These are phyloP conservation scores for Phalacrocorax brasilianus DNA, from an alignment of 2,113 vertebrate genomes.

Conservation along the genomic window DNA sequence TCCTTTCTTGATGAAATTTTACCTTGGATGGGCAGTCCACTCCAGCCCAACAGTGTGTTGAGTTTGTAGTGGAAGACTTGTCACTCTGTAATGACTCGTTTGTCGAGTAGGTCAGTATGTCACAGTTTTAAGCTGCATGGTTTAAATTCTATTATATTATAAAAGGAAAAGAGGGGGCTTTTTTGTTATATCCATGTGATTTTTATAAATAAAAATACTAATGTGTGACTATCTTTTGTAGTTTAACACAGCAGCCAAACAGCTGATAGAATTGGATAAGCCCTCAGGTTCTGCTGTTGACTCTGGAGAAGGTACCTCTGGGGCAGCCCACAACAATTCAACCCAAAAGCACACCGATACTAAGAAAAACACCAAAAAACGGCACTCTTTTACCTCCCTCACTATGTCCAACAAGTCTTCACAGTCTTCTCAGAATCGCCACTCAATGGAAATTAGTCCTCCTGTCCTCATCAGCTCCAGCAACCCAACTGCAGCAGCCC, in stretches of 20 bases:
- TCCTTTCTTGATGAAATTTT: neutral
- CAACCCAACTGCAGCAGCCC: conserved; percentile 93
- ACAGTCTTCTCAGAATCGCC: conserved; percentile 90
- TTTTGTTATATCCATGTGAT: neutral
- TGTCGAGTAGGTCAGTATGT: neutral
- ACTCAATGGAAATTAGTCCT: conserved; percentile 98
- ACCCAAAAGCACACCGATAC: conserved; percentile 83
- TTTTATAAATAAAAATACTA: neutral
- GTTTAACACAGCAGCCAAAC: conserved; percentile 95
- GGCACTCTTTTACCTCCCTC: conserved; percentile 98
- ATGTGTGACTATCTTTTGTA: conserved; percentile 45
- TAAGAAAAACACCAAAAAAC: conserved; percentile 99
- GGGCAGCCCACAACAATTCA: conserved; percentile 80
- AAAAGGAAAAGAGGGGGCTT: neutral
- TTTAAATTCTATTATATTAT: neutral
- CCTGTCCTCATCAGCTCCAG: conserved; percentile 98
- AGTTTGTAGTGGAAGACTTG: neutral
- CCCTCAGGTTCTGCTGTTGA: conserved; percentile 79
- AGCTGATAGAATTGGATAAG: conserved; percentile 96
- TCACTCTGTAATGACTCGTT: neutral
- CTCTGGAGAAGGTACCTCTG: conserved; percentile 85
- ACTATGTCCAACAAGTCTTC: conserved; percentile 96
- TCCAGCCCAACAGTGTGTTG: neutral
- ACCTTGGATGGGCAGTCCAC: neutral
- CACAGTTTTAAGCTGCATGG: neutral